Evolutionary conservation across 2,797 vertebrate species (phyloP), one percentile per base, ranked within the genome.

Genomic region (Mormyrops attenuatus): DNA sequence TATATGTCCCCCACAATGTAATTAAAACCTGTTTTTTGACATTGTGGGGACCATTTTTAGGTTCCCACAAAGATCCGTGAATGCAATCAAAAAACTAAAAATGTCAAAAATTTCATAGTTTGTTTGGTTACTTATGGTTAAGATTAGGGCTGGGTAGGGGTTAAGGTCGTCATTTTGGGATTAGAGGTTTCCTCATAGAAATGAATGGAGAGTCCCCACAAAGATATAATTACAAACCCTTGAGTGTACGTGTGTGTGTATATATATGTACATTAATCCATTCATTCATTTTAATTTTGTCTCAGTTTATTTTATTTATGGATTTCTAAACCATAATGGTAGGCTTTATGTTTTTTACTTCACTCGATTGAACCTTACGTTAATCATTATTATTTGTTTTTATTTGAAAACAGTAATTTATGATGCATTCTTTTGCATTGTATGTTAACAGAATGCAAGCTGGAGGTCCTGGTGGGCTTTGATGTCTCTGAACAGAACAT

Each of bases 391-490:
- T 82, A 44, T 69, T 69, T 13, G 63, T 30, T 69, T 69, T 69
- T 34, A 34, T 69, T 8, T 69, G 3, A 30, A 30, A 34, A 69
- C 9, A 34, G 26, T 34, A 69, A 15, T 30, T 69, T 69, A 69
- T 34, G 8, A 50, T 85, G 8, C 47, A 47, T 50, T n/a, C 50
- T 0, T 5, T 15, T 41, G 41, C 22, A 85, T 13, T 49, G 20
- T 38, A n/a, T 3, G 26, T 11, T 93, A 90, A 38, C 93, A 99
- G 98, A 94, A 0, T 99, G 98, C 38, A 94, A 94, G 30, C 85
- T 99, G 89, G 98, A 99, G 22, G 97, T 99, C 91, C 96, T 99
- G 91, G 93, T 99, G 87, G 99, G 98, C 47, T 99, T 99, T 0
- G 99, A 99, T 57, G 97, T 98, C 57, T 94, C 94, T 0, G 95